Percentiles rank a stretch among this genome's conserved stretches.
phyloP scores from a whole-genome alignment of 2,888 invertebrate genomes.

The Ommatoiulus sabulosus region DNA sequence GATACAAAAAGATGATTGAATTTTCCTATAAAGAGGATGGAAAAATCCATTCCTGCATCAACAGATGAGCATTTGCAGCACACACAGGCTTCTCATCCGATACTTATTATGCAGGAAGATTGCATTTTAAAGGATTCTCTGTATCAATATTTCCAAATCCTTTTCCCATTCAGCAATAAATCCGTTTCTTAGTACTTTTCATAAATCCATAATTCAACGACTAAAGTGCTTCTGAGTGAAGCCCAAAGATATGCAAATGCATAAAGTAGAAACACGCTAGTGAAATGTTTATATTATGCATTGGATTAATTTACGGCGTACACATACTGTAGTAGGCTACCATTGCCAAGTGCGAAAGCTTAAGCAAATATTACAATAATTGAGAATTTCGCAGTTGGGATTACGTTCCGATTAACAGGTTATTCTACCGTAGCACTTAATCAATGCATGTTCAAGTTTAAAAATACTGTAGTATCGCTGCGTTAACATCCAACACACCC shows the following conservation, averaged over 20 bases:
- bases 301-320: background rate
- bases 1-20: conserved; percentile 38
- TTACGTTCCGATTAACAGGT: background rate
- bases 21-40: conserved; percentile 32
- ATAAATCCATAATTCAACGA: conserved; percentile 46
- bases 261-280: background rate
- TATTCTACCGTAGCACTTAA: background rate
- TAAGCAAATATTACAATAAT: background rate
- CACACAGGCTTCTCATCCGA: background rate
- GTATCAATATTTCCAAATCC: conserved; percentile 47
- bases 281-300: background rate
- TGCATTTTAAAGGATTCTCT: conserved; percentile 35
- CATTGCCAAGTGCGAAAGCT: background rate
- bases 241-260: background rate
- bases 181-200: conserved; percentile 32
- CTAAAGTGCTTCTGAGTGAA: background rate
- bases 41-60: conserved; percentile 28
- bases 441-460: background rate
- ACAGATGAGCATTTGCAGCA: conserved; percentile 26
- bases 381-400: background rate
- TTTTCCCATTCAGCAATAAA: conserved; percentile 29
- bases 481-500: no score
- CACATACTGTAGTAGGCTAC: no score
- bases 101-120: conserved; percentile 26
- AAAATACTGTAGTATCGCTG: background rate